Percentiles rank a stretch among this genome's conserved stretches.
Conservation (phyloP, 1,140 invertebrate genomes). For the Pentalonia nigronervosa region DNA sequence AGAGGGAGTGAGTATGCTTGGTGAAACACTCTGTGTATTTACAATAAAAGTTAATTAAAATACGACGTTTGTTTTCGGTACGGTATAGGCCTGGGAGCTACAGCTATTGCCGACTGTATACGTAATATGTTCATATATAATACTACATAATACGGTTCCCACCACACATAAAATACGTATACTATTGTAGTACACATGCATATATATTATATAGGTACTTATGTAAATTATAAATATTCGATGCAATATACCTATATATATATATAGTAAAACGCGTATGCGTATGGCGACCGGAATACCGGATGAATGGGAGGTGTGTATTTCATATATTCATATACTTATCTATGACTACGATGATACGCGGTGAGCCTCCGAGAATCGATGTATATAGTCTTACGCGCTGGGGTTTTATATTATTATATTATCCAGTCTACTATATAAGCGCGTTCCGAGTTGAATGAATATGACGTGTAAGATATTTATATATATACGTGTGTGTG, state of each 20-base stretch:
- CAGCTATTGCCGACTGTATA: background rate
- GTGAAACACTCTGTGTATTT: background rate
- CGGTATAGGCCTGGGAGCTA: background rate
- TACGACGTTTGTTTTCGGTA: slow-evolving; percentile 29
- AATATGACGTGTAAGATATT: slow-evolving; percentile 3
- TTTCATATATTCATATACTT: background rate
- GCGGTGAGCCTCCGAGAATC: background rate
- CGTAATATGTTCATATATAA: background rate
- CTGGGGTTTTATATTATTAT: background rate
- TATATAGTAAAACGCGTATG: background rate
- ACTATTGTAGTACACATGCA: background rate
- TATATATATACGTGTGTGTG: no score
- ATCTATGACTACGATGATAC: background rate
- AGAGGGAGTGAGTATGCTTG: background rate
- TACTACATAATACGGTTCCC: background rate
- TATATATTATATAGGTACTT: background rate
- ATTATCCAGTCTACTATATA: background rate
- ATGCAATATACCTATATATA: background rate
- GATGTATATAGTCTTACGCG: background rate
- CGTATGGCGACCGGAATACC: background rate
- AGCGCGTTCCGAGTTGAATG: background rate
- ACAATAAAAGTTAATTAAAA: slow-evolving; percentile 37
- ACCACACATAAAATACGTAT: background rate
- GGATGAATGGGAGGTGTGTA: background rate
- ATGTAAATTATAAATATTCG: background rate